Evolutionary conservation across 2,113 vertebrate genomes (phyloP), one percentile per base, ranked within the genome.

Genomic region (Sciurus niger): DNA sequence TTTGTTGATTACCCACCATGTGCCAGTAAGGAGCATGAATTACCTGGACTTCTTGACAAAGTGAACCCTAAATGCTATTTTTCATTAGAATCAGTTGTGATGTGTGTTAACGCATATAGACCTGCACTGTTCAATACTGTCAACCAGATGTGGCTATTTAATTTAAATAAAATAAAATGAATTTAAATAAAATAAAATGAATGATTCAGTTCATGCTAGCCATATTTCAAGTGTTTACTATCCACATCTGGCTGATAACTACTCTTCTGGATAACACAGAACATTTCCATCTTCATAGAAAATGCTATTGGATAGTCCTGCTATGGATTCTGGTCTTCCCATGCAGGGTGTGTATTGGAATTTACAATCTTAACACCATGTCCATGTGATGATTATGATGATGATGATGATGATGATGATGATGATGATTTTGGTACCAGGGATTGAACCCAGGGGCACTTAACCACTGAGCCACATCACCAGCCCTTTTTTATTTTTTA

Each of bases 31-130:
- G 76, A 93, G 12, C 58, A 43, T 82, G 53, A 89, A 3, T 82
- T 46, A 65, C 43, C 8, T 60, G 55, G 30, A 53, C 22, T 84
- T 30, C 12, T 84, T 84, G 13, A 60, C 48, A 73, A 84, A 79
- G 40, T 73, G 85, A 51, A 25, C 68, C 28, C 77, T 78, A 89
- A 65, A 70, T 22, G 86, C 25, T 34, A 28, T 37, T 55, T 17
- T 78, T 90, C n/a, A 84, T 84, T 37, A 89, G 32, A 55, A 74
- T 95, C 83, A 96, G 8, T 20, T 74, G 55, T 78, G 76, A 55
- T 70, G 37, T 0, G 0, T 28, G 16, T 46, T 74, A 37, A 84
- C 53, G 9, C 20, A 2, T 32, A 34, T 46, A 87, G 48, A 58
- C 83, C 30, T 37, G 22, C 32, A 53, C 48, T 87, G 48, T 79